phyloP scores from a whole-genome alignment of 2,888 invertebrate species.

The Barypeithes pellucidus region DNA sequence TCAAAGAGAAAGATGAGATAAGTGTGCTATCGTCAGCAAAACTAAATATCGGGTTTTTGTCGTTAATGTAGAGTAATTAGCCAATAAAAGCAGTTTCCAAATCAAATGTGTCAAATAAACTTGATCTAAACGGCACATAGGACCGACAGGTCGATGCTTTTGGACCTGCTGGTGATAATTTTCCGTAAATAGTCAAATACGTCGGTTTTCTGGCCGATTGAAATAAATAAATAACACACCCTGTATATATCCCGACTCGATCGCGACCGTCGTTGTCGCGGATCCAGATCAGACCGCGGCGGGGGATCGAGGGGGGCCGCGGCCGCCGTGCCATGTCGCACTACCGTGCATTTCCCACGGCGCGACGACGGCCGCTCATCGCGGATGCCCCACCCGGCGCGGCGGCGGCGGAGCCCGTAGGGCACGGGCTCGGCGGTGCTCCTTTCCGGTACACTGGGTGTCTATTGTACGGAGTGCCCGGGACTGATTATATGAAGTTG shows the following conservation, averaged over 20 bases:
- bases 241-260: constrained; percentile 31
- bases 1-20: too few species aligned
- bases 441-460: constrained; percentile 46
- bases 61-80: too few species aligned
- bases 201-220: too few species aligned
- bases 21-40: too few species aligned
- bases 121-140: too few species aligned
- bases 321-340: constrained; percentile 66
- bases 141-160: too few species aligned
- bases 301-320: constrained; percentile 63
- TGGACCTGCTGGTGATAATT: too few species aligned
- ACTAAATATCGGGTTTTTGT: too few species aligned
- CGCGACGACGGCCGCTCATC: constrained; percentile 38
- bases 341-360: constrained; percentile 79
- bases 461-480: constrained; percentile 2
- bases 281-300: constrained; percentile 58
- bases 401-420: constrained; percentile 32
- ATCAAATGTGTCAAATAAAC: too few species aligned
- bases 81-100: too few species aligned
- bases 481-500: constrained; percentile 16
- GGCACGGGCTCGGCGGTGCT: constrained; percentile 19
- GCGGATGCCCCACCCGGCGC: constrained; percentile 47
- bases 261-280: constrained; percentile 50
- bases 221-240: too few species aligned
- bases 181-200: too few species aligned